phyloP scores from a whole-genome alignment of 2,113 vertebrate genomes.

The Pardalotus punctatus region DNA sequence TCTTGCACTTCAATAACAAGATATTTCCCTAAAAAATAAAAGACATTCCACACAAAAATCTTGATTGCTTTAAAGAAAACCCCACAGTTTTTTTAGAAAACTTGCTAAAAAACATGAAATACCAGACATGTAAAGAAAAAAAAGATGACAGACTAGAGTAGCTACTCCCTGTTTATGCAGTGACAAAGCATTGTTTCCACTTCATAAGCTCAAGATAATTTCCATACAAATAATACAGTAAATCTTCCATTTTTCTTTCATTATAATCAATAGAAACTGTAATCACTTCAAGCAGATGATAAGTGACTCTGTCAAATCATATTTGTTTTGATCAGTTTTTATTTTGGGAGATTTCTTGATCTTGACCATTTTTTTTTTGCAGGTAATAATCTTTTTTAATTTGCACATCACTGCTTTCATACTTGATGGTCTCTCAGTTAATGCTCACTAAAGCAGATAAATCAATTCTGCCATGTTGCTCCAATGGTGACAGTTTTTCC shows the following conservation, averaged over 20 bases:
- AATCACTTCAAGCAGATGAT: conserved; percentile 18
- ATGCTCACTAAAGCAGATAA: conserved; percentile 12
- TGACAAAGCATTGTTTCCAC: neutral
- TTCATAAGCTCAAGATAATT: neutral
- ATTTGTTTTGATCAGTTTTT: conserved; percentile 45
- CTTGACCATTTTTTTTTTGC: neutral
- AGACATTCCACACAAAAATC: neutral
- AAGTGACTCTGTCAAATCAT: conserved; percentile 28
- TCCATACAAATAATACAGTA: neutral
- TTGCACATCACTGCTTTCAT: neutral
- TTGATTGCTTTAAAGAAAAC: neutral
- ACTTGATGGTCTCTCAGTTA: neutral
- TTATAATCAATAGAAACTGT: conserved; percentile 2
- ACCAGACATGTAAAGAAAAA: neutral
- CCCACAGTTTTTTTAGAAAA: neutral
- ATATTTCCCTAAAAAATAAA: neutral
- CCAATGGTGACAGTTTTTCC: neutral
- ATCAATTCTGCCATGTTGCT: neutral
- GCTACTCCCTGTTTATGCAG: neutral
- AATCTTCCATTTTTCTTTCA: conserved; percentile 11
- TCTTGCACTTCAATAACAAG: neutral
- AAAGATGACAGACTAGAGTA: neutral
- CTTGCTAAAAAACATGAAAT: neutral
- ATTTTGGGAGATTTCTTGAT: neutral
- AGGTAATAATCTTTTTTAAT: conserved; percentile 29